A percentile compares a stretch with the other conserved stretches of the same genome.
These are phyloP conservation scores for Tokudaia muenninki DNA, from an alignment of 2,797 vertebrate genomes.

Conservation along the genomic window DNA sequence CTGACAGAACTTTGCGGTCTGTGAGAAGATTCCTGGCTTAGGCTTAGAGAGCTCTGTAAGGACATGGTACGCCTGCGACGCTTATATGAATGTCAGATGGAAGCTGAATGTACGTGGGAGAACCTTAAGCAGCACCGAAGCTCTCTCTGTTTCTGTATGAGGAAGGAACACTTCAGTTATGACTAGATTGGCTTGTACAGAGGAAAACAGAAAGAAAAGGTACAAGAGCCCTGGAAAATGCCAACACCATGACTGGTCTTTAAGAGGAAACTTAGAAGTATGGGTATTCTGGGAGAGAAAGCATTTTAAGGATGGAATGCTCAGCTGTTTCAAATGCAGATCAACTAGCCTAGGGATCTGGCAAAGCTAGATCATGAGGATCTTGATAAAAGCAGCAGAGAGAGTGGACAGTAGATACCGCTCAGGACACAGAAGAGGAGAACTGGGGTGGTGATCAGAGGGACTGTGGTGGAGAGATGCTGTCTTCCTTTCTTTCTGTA, in stretches of 20 bases:
- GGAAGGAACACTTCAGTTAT: neutral
- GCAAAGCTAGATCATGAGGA: neutral
- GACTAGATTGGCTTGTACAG: neutral
- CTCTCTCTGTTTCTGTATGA: neutral
- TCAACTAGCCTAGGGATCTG: neutral
- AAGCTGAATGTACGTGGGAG: neutral
- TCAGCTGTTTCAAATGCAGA: conserved; percentile 7
- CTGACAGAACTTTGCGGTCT: neutral
- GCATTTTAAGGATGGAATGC: neutral
- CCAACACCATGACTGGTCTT: neutral
- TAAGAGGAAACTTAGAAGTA: conserved; percentile 34
- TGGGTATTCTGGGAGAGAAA: neutral
- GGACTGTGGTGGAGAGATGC: neutral
- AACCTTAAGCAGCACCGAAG: neutral
- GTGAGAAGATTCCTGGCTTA: conserved; percentile 11
- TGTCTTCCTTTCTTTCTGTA: neutral
- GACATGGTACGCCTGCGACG: neutral
- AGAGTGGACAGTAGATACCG: neutral
- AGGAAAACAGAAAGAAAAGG: conserved; percentile 50
- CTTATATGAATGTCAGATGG: neutral
- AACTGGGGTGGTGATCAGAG: neutral
- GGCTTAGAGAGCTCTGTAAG: neutral
- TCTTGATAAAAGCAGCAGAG: conserved; percentile 22
- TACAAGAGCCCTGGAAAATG: conserved; percentile 8
- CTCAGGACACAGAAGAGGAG: neutral